Conservation (phyloP, 2,797 vertebrate species). For the Characodon lateralis region DNA sequence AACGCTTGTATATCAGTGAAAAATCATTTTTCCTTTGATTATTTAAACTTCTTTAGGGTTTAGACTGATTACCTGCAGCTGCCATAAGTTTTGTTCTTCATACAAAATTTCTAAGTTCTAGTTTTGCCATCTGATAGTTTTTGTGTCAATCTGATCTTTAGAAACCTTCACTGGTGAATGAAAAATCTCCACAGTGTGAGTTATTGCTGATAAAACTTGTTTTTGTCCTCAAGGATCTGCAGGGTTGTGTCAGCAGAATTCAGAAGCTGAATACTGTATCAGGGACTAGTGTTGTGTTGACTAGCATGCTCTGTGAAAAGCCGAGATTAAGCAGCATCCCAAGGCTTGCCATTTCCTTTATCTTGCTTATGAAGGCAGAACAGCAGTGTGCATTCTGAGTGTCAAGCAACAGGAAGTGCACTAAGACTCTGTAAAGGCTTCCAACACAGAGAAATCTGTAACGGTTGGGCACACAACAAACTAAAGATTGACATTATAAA, state of each 20-base stretch:
- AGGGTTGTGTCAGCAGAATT: slow-evolving; percentile 47
- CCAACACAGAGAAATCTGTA: slow-evolving; percentile 47
- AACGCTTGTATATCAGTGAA: slow-evolving; percentile 25
- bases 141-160: slow-evolving; percentile 1
- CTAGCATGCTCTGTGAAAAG: slow-evolving; percentile 31
- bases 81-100: slow-evolving; percentile 26
- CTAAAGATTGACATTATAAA: not conserved
- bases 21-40: slow-evolving; percentile 38
- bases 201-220: slow-evolving; percentile 34
- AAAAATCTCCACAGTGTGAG: slow-evolving; percentile 20
- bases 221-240: slow-evolving; percentile 51
- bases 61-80: slow-evolving; percentile 42
- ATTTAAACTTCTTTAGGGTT: slow-evolving; percentile 40
- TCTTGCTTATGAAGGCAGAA: slow-evolving; percentile 59
- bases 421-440: slow-evolving; percentile 32
- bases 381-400: slow-evolving; percentile 33
- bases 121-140: slow-evolving; percentile 10
- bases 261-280: slow-evolving; percentile 44
- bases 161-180: slow-evolving; percentile 6
- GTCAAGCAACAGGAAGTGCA: slow-evolving; percentile 15
- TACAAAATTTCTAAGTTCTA: not conserved
- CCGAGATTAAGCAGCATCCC: slow-evolving; percentile 50
- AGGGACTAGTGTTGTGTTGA: slow-evolving; percentile 23
- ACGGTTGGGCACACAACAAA: slow-evolving; percentile 23
- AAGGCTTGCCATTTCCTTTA: slow-evolving; percentile 15